These are phyloP conservation scores for Hedya salicella DNA, from an alignment of 2,888 invertebrate genomes.

Conservation along the genomic window DNA sequence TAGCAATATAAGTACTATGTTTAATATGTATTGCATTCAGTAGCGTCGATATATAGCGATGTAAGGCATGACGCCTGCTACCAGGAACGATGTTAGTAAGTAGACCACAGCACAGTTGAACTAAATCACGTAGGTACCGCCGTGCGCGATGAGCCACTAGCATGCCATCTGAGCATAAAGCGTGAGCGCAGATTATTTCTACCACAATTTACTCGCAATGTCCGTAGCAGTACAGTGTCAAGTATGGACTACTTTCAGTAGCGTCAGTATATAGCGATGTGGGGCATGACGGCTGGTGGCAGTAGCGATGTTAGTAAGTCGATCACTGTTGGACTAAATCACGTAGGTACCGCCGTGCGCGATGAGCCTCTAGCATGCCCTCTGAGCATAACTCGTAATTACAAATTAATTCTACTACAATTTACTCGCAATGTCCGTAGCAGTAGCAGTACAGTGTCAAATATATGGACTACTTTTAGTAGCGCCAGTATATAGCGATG, in stretches of 20 bases:
- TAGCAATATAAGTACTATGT: too few relatives aligned
- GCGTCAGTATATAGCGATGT: too few relatives aligned
- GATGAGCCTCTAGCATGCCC: slow-evolving; percentile 7
- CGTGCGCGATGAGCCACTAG: background rate
- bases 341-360: background rate
- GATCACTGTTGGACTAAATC: slow-evolving; percentile 11
- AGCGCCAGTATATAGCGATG: background rate
- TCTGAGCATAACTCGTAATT: too few relatives aligned
- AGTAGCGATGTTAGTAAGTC: too few relatives aligned
- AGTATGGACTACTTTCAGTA: too few relatives aligned
- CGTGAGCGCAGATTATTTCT: too few relatives aligned
- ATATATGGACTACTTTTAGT: background rate
- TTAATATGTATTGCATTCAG: background rate
- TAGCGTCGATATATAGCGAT: background rate
- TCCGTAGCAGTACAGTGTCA: too few relatives aligned
- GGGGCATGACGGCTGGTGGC: too few relatives aligned
- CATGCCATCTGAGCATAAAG: background rate
- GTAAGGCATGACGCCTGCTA: slow-evolving; percentile 8
- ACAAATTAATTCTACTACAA: too few relatives aligned
- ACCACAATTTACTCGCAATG: too few relatives aligned
- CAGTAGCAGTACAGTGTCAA: too few relatives aligned
- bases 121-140: slow-evolving; percentile 12
- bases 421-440: too few relatives aligned
- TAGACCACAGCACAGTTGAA: background rate
- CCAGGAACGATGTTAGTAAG: slow-evolving; percentile 13